Base-by-base conservation (phyloP, 2,113 vertebrate genomes). In the Cranoglanis bouderius region DNA sequence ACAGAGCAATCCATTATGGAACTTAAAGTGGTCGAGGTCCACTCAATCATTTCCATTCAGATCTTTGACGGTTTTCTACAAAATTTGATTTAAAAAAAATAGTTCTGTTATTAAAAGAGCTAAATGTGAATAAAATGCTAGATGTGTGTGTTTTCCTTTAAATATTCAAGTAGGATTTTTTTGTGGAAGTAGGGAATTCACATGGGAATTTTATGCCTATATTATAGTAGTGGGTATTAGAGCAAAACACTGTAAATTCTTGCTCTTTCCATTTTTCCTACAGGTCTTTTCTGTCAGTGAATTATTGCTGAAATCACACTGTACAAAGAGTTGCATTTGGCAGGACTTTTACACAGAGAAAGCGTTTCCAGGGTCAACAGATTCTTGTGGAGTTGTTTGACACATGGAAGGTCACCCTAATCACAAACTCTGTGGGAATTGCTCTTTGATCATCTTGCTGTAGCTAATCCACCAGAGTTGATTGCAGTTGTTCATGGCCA, bases 321-420 rank as follows among this genome's bases (percentile, higher is more conserved):
- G 40, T 70, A 86, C 18, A 70, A 78, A 74, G 70, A 78, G 72
- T 77, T 82, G 32, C 55, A 29, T 90, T 86, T 87, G 78, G 88
- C 88, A 86, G 80, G 84, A 88, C 85, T 87, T 91, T 91, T 85
- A 82, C 91, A 88, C 67, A 78, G 92, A 82, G 86, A 87, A 43
- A 88, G 89, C 86, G 72, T 49, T 92, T 93, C 92, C 93, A 93
- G 90, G 67, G 94, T 93, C 91, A 93, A 93, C 92, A 90, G 92
- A 65, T 81, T 90, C 90, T 84, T 72, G 83, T 67, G 87, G 90
- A 90, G 91, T 92, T 91, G 35, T 78, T 87, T 87, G 87, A 90
- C 89, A 87, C 90, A 88, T 92, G 87, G 89, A 92, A 90, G 88
- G 87, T 80, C 82, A 82, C 84, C 89, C 70, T 38, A 83, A 86